Evolutionary conservation across 1,140 invertebrate species (phyloP), one percentile per base, ranked within the genome.

Genomic region (Trypoxylus dichotomus): DNA sequence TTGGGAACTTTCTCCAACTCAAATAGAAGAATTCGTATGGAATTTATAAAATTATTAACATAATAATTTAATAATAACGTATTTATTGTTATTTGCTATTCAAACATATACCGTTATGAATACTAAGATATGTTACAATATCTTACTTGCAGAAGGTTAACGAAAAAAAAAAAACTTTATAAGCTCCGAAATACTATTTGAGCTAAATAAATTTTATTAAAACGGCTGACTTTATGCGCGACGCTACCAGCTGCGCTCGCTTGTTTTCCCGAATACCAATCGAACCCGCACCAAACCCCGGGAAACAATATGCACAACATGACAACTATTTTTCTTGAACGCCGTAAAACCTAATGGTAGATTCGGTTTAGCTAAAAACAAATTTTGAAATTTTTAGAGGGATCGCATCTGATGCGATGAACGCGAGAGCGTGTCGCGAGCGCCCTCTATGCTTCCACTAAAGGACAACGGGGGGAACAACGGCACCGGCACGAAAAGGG

Each of bases 321-420:
- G 60, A 63, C 60, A 63, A 63, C 60, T 63, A 63, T 63, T 63
- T 63, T 63, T 63, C 60, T 63, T 19, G 60, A 63, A 24, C 21
- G 60, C 60, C 60, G 60, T 63, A 63, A 63, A 63, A 63, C 60
- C 21, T 63, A 63, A 63, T 27, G 60, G 60, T 19, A 63, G 60
- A 63, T 63, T 63, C 21, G 60, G 60, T 63, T 63, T 63, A 63
- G 60, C 60, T 63, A 63, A 63, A 63, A 63, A 63, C 60, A 63
- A 63, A 63, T 63, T 63, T 63, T 63, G 60, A 63, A 63, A 63
- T 63, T 21, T 63, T 63, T 63, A 63, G 60, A 19, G 60, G 6
- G 21, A 7, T 58, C 15, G 47, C 60, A 63, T 21, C 60, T 27
- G 60, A 11, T 21, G 21, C 60, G 25, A n/a, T n/a, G n/a, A 63